Conservation (phyloP, 2,797 vertebrate species). For the Caiman crocodilus region DNA sequence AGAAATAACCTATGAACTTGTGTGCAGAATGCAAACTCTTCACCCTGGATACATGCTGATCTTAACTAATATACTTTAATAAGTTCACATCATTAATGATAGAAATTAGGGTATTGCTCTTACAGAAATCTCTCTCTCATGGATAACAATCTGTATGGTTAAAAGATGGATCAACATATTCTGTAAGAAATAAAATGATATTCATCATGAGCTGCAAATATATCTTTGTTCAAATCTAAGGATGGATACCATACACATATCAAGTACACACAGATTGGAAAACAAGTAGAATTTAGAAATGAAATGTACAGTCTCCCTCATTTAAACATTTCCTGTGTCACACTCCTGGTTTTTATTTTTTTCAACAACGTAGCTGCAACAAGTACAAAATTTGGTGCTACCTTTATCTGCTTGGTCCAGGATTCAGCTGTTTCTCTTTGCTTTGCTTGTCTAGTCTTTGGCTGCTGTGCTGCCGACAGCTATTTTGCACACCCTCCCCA, state of each 20-base stretch:
- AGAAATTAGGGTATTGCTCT: not conserved
- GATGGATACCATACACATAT: not conserved
- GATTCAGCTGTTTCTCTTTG: not conserved
- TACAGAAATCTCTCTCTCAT: constrained; percentile 11
- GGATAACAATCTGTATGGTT: not conserved
- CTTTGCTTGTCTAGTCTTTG: constrained; percentile 52
- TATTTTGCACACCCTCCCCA: too few relatives aligned
- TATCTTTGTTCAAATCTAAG: not conserved
- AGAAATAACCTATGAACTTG: constrained; percentile 66
- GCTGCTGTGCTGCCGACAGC: not conserved
- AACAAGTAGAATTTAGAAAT: not conserved
- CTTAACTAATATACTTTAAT: constrained; percentile 1
- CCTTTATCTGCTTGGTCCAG: constrained; percentile 39
- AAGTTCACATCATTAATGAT: not conserved
- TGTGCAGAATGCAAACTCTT: constrained; percentile 40
- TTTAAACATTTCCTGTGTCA: not conserved
- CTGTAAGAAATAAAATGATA: not conserved
- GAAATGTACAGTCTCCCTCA: not conserved
- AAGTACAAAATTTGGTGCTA: constrained; percentile 1
- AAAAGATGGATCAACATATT: constrained; percentile 3
- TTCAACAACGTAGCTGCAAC: constrained; percentile 32
- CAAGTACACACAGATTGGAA: not conserved
- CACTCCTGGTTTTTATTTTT: not conserved
- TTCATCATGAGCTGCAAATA: constrained; percentile 9
- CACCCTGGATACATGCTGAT: constrained; percentile 41